Base-by-base conservation (phyloP, 1,140 invertebrate genomes). In the Lepidurus arcticus region DNA sequence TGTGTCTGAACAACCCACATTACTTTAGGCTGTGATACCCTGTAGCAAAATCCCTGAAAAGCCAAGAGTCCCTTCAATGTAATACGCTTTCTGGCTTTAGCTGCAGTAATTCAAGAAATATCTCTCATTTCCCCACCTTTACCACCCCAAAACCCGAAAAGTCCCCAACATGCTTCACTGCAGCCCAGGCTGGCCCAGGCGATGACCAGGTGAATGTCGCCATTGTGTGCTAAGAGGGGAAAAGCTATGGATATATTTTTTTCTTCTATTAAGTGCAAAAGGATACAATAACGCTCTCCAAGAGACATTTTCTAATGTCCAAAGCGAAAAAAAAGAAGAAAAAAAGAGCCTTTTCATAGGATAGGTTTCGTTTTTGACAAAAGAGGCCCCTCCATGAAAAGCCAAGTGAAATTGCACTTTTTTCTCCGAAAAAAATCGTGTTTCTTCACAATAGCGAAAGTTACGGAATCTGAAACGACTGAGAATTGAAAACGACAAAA, bases 131-230 rank as follows among this genome's bases (percentile, higher is more conserved):
- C 26, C 0, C 53, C 53, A 65, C 53, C 16, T 21, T 7, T 65
- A 65, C 16, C 53, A 11, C 53, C 21, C 53, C 1, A 65, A 65
- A 16, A 65, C 53, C 53, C 21, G n/a, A 3, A 34, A 34, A 34
- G 34, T 34, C 34, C 34, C 34, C 34, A 34, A 34, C 34, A 34
- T 34, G 34, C 34, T 21, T 65, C 53, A 65, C 4, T 65, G 21
- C 53, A 16, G 53, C 21, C 53, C 53, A 21, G 47, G 13, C 26
- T 34, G 26, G 26, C 26, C 26, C 26, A 34, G 34, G 21, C 53
- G 53, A 65, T 65, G 53, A 65, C 53, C 53, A 65, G 53, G 53
- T 65, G 53, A 65, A 65, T 65, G 53, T 65, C 53, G 53, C n/a
- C 13, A 65, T 65, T 65, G 53, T 65, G 53, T 65, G 53, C 21